Evolutionary conservation across 2,888 invertebrate genomes (phyloP).

Genomic region (Trissolcus brochymenae): DNA sequence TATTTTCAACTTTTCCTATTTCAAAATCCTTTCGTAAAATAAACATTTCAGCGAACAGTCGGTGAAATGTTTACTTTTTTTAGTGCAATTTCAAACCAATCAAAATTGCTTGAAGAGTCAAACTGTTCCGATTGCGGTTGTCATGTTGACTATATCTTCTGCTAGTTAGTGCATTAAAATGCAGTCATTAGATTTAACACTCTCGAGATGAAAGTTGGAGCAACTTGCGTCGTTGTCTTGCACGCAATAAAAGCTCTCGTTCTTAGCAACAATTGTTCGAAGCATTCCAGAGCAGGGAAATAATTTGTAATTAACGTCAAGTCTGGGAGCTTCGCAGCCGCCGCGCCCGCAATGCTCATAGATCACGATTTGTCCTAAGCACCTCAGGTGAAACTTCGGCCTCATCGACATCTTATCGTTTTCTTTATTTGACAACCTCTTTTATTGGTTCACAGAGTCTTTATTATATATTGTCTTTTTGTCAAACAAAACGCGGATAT

Average conservation of each 20-base stretch:
- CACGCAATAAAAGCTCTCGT: slow-evolving; percentile 46
- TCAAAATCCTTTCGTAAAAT: no score
- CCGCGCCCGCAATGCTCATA: slow-evolving; percentile 24
- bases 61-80: no score
- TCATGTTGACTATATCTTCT: neutral
- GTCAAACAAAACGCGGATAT: no score
- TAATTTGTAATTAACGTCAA: slow-evolving; percentile 59
- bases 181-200: no score
- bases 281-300: slow-evolving; percentile 31
- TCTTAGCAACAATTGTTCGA: slow-evolving; percentile 49
- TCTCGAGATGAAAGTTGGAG: slow-evolving; percentile 26
- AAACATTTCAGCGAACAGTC: no score
- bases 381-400: slow-evolving; percentile 45
- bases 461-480: no score
- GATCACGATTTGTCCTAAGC: slow-evolving; percentile 52
- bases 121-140: no score
- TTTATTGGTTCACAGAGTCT: slow-evolving; percentile 16
- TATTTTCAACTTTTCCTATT: no score
- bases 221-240: slow-evolving; percentile 44
- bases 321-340: slow-evolving; percentile 10
- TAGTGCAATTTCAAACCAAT: no score
- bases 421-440: slow-evolving; percentile 29
- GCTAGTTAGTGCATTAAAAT: slow-evolving; percentile 35
- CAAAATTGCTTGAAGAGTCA: no score
- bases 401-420: slow-evolving; percentile 48